phyloP scores from a whole-genome alignment of 2,113 vertebrate species.

The Hydrochoerus hydrochaeris region DNA sequence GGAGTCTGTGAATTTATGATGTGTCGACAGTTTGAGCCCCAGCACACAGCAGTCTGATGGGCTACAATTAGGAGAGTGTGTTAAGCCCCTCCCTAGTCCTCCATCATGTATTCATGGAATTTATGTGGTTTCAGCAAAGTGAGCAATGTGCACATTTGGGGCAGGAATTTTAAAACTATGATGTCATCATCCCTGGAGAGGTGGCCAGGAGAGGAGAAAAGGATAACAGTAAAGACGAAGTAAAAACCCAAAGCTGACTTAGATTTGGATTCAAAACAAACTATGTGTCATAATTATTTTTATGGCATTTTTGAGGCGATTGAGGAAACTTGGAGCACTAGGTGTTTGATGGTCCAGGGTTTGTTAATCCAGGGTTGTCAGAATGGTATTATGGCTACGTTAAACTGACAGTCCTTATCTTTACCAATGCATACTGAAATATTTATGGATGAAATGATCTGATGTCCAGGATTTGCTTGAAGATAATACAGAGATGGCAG shows the following conservation, averaged over 20 bases:
- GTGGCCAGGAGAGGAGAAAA: slow-evolving; percentile 55
- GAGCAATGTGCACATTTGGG: slow-evolving; percentile 68
- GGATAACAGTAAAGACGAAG: slow-evolving; percentile 52
- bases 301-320: slow-evolving; percentile 33
- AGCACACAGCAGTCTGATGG: slow-evolving; percentile 71
- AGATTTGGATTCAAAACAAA: slow-evolving; percentile 55
- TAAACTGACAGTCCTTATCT: slow-evolving; percentile 36
- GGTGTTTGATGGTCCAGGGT: background rate
- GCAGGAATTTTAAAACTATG: slow-evolving; percentile 78
- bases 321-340: background rate
- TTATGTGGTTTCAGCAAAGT: slow-evolving; percentile 79
- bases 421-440: slow-evolving; percentile 48
- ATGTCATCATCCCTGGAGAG: slow-evolving; percentile 74
- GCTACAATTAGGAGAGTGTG: slow-evolving; percentile 77
- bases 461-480: slow-evolving; percentile 49
- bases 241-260: slow-evolving; percentile 28
- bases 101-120: slow-evolving; percentile 69
- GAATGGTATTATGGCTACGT: background rate
- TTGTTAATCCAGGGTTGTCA: slow-evolving; percentile 20
- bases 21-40: slow-evolving; percentile 76
- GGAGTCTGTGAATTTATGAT: slow-evolving; percentile 75
- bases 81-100: slow-evolving; percentile 60
- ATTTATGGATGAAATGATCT: slow-evolving; percentile 44
- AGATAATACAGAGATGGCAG: slow-evolving; percentile 31
- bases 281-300: slow-evolving; percentile 1